phyloP scores from a whole-genome alignment of 2,113 vertebrate genomes.

The Dromaius novaehollandiae region DNA sequence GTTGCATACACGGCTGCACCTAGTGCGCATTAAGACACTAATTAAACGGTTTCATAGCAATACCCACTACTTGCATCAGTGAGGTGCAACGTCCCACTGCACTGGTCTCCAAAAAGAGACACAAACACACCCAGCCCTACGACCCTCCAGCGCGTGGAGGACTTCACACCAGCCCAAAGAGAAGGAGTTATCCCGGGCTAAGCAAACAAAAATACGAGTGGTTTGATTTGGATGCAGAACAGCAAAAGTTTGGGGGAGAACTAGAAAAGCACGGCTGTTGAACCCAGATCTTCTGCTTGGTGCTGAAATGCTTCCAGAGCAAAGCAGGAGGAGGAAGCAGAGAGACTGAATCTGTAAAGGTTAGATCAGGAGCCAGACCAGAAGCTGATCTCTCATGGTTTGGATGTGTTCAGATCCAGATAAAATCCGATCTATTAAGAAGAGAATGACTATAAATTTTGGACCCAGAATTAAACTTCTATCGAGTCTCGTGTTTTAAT shows the following conservation, averaged over 20 bases:
- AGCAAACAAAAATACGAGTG: background rate
- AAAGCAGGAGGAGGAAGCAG: background rate
- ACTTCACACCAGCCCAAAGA: background rate
- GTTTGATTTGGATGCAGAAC: background rate
- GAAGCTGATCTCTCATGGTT: background rate
- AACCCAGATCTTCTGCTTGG: background rate
- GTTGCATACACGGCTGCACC: background rate
- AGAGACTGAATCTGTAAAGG: background rate
- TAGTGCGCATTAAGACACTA: background rate
- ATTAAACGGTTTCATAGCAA: background rate
- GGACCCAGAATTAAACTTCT: background rate
- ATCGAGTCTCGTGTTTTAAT: background rate
- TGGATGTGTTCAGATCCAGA: background rate
- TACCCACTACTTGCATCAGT: background rate
- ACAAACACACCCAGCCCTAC: accelerated
- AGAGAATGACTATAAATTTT: background rate
- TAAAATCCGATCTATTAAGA: background rate
- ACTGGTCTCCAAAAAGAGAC: accelerated
- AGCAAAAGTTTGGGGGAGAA: background rate
- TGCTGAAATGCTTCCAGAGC: background rate
- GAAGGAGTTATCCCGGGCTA: background rate
- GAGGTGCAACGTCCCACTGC: background rate
- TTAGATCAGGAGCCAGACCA: constrained; percentile 15
- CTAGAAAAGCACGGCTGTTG: background rate
- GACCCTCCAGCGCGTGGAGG: background rate